Conservation (phyloP, 2,888 invertebrate genomes). For the Melieria omissa region DNA sequence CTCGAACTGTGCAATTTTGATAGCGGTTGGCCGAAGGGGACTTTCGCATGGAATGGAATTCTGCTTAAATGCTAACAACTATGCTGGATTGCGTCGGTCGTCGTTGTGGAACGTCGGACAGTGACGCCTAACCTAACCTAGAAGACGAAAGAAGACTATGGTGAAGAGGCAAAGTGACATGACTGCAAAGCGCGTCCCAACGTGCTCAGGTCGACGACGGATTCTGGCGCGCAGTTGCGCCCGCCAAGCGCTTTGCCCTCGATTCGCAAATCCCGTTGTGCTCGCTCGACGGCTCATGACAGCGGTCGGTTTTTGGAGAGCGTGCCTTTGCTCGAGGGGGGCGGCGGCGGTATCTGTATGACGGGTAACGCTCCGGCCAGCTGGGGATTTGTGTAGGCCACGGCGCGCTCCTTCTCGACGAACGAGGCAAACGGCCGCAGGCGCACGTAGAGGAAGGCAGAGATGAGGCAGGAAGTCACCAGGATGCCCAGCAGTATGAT, state of each 20-base stretch:
- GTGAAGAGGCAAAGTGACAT: slow-evolving; percentile 13
- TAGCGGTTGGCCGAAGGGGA: no score
- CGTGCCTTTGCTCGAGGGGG: slow-evolving; percentile 54
- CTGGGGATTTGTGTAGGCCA: slow-evolving; percentile 65
- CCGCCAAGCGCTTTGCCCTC: not conserved
- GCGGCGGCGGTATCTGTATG: slow-evolving; percentile 58
- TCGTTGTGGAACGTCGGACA: no score
- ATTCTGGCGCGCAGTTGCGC: no score
- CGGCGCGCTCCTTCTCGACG: slow-evolving; percentile 64
- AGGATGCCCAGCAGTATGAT: slow-evolving; percentile 85
- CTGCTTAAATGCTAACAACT: no score
- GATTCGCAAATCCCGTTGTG: slow-evolving; percentile 1
- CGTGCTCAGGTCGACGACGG: not conserved
- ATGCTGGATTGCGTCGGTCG: no score
- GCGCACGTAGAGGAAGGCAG: slow-evolving; percentile 85
- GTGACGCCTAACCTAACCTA: no score
- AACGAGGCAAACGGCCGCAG: slow-evolving; percentile 76
- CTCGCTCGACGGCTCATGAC: slow-evolving; percentile 48
- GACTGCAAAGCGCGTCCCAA: slow-evolving; percentile 1
- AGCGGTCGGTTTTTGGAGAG: slow-evolving; percentile 61
- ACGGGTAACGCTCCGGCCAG: slow-evolving; percentile 58
- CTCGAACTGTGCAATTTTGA: slow-evolving; percentile 5
- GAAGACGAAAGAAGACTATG: slow-evolving; percentile 38
- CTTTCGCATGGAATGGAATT: no score
- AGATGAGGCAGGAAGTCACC: slow-evolving; percentile 85